A percentile compares a stretch with the other conserved stretches of the same genome.
phyloP scores from a whole-genome alignment of 2,888 invertebrate species.

The Graphium colonna region DNA sequence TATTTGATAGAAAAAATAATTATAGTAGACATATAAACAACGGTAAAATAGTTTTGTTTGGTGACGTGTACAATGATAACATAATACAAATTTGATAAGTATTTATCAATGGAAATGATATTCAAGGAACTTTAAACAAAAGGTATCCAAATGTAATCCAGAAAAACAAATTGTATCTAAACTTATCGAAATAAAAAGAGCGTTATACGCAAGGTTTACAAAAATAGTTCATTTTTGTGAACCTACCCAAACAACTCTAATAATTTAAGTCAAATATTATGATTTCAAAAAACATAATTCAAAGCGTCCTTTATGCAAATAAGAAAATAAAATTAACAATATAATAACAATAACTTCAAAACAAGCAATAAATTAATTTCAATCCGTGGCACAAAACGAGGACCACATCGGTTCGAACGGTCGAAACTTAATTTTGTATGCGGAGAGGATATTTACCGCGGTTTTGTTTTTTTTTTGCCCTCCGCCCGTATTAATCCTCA shows the following conservation, averaged over 20 bases:
- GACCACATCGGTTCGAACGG: conserved; percentile 32
- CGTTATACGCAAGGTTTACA: neutral
- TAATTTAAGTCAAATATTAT: neutral
- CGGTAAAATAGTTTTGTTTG: neutral
- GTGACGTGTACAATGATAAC: neutral
- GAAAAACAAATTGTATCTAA: too few relatives aligned
- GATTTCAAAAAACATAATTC: neutral
- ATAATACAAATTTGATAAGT: neutral
- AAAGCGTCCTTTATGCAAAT: neutral
- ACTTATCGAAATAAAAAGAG: too few relatives aligned
- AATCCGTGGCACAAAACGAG: conserved; percentile 9
- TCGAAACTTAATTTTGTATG: conserved; percentile 64
- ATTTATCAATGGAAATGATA: too few relatives aligned
- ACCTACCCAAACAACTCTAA: neutral
- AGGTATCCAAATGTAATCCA: too few relatives aligned
- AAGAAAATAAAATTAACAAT: conserved; percentile 3
- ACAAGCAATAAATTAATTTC: conserved; percentile 19
- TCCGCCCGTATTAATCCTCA: conserved; percentile 73
- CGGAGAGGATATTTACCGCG: conserved; percentile 56
- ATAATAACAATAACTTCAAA: conserved; percentile 13
- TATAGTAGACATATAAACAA: too few relatives aligned
- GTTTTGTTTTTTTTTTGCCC: conserved; percentile 57
- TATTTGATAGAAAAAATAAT: too few relatives aligned
- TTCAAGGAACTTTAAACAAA: too few relatives aligned
- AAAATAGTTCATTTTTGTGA: neutral